A percentile compares a stretch with the other conserved stretches of the same genome.
These are phyloP conservation scores for Spea multiplicata DNA, from an alignment of 2,113 vertebrate species.

Conservation along the genomic window DNA sequence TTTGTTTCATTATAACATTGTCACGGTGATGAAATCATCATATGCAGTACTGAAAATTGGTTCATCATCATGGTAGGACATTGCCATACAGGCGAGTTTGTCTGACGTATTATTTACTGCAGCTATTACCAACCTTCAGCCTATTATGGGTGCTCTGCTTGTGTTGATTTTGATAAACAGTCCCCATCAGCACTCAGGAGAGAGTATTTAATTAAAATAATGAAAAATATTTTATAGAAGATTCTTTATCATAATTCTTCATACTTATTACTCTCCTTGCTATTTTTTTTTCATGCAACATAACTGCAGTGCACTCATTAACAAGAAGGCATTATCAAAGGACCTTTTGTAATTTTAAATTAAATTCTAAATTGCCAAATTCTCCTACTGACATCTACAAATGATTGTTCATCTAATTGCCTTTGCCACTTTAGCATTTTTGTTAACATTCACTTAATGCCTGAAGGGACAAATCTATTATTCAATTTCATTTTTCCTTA, in stretches of 20 bases:
- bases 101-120: slow-evolving; percentile 34
- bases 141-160: slow-evolving; percentile 16
- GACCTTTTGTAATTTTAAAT: slow-evolving; percentile 49
- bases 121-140: slow-evolving; percentile 33
- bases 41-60: background rate
- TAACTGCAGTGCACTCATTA: slow-evolving; percentile 39
- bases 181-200: slow-evolving; percentile 33
- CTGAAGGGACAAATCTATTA: slow-evolving; percentile 35
- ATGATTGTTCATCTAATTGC: slow-evolving; percentile 49
- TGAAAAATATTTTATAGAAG: slow-evolving; percentile 44
- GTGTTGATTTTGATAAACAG: slow-evolving; percentile 36
- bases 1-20: too few species aligned
- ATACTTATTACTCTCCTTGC: slow-evolving; percentile 39
- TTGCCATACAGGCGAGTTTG: background rate
- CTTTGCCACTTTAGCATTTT: slow-evolving; percentile 39
- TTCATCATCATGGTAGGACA: background rate
- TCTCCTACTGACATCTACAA: slow-evolving; percentile 47
- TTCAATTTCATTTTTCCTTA: slow-evolving; percentile 42
- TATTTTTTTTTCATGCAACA: slow-evolving; percentile 15
- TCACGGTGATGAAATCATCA: background rate
- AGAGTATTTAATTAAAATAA: slow-evolving; percentile 46
- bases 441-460: slow-evolving; percentile 40
- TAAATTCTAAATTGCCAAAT: slow-evolving; percentile 46
- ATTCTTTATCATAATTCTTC: slow-evolving; percentile 37
- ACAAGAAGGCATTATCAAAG: slow-evolving; percentile 44